Base-by-base conservation (phyloP, 2,797 vertebrate genomes). In the Sebastes matsubarae region DNA sequence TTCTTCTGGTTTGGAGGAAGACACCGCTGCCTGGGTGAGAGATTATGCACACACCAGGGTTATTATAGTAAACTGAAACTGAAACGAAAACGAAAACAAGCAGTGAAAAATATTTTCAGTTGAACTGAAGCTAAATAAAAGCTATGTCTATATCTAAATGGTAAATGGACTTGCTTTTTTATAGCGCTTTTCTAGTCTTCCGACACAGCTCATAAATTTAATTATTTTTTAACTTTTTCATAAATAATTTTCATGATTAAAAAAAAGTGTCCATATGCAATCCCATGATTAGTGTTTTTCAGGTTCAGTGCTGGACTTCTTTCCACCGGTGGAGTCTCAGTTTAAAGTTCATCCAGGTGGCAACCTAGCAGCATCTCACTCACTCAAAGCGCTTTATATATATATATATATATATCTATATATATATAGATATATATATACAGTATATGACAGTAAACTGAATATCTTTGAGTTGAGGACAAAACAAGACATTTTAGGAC, bases 11-110 rank as follows among this genome's bases (percentile, higher is more conserved):
- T 36, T 92, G 65, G 92, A 94, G 83, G 90, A 94, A 38, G 93
- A 93, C 27, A 76, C 80, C 0, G 3, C 77, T n/a, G 63, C 74
- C 29, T 94, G 93, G 93, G 93, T 94, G 75, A 92, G 91, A 58
- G 42, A 20, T 52, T 2, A 22, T 10, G 24, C 7, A 73, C n/a
- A 58, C 29, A 69, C 0, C 18, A 50, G 7, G 46, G 46, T 52
- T 20, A 52, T 9, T 52, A 52, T 52, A 52, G 46, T 52, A 52
- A 52, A 52, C 46, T 0, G 0, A 50, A 52, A 52, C 46, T 52
- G 18, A 50, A 50, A 18, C 46, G 7, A 50, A 50, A 50, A 18
- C 1, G 1, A 50, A 50, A 18, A 18, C 16, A 20, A 50, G 18
- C 38, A 42, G 13, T 42, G 38, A 42, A 42, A 42, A 42, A 42